phyloP scores from a whole-genome alignment of 1,140 invertebrate species.

The Liolophura sinensis region DNA sequence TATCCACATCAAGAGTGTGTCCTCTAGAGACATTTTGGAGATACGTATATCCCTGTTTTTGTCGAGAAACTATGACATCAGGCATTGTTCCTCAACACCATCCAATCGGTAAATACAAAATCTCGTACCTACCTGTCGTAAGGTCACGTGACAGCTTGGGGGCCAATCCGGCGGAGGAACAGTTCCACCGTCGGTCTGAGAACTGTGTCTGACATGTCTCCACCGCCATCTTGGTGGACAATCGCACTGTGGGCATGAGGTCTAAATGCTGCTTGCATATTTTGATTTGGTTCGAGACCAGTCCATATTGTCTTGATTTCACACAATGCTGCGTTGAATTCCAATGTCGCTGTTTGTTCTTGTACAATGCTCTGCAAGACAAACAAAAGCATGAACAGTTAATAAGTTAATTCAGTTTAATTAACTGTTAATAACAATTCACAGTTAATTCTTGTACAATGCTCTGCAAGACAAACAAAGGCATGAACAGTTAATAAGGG shows the following conservation, averaged over 20 bases:
- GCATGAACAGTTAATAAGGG: too few relatives aligned
- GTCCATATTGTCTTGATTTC: slow-evolving; percentile 57
- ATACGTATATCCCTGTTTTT: too few relatives aligned
- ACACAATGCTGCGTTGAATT: slow-evolving; percentile 27
- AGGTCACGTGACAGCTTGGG: slow-evolving; percentile 79
- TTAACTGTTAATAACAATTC: too few relatives aligned
- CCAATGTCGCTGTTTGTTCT: slow-evolving; percentile 33
- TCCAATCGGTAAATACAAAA: background rate
- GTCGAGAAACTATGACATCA: too few relatives aligned
- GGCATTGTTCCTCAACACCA: too few relatives aligned
- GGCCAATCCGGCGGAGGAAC: slow-evolving; percentile 76
- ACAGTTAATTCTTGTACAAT: slow-evolving; percentile 26
- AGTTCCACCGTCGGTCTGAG: slow-evolving; percentile 79
- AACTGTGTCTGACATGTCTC: slow-evolving; percentile 75
- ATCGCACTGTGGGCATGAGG: slow-evolving; percentile 75
- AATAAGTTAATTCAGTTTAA: too few relatives aligned
- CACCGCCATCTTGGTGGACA: slow-evolving; percentile 70
- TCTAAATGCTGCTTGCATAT: slow-evolving; percentile 78
- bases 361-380: slow-evolving; percentile 35
- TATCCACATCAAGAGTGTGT: too few relatives aligned
- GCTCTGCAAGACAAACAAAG: slow-evolving; percentile 30
- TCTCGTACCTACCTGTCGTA: slow-evolving; percentile 68
- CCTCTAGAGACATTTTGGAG: too few relatives aligned
- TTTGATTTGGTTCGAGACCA: slow-evolving; percentile 74
- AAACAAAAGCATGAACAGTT: too few relatives aligned